Base-by-base conservation (phyloP, 2,888 invertebrate genomes). In the Chrysotoxum bicinctum region DNA sequence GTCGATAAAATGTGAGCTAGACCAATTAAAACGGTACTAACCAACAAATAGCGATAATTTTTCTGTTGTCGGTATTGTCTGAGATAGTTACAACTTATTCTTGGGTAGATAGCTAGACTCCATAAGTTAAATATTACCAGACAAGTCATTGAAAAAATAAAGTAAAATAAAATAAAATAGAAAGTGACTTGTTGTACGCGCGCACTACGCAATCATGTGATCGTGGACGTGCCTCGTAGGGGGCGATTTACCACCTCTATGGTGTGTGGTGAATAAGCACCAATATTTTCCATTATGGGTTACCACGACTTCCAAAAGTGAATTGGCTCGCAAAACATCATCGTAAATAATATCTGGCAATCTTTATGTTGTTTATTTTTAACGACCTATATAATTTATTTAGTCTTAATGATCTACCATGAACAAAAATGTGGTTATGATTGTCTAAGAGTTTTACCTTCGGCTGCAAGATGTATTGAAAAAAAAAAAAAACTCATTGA, bases 171-270 rank as follows among this genome's bases (percentile, higher is more conserved):
- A 72, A 56, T 50, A 72, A 81, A 81, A 81, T 81, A 81, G 76
- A 81, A 81, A 81, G 76, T 72, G 62, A 76, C 10, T 66, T 35
- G 19, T 35, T 76, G 35, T 62, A 68, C 70, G 30, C 43, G 64
- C 64, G 64, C 30, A 45, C 21, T 50, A 48, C 66, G 70, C 81
- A 81, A 70, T 40, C 80, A 66, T 75, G 68, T 80, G 75, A 81
- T 81, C 48, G 69, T 43, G 56, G 76, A 58, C 26, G 62, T 75
- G 68, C 37, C 30, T 77, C 50, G 80, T 74, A 80, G 74, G 79
- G 78, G 75, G 81, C 62, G 70, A 70, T 58, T 64, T 76, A 50
- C 69, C 70, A 45, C 64, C 64, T 70, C 69, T 75, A 69, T 74
- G 69, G n/a, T n/a, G n/a, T n/a, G n/a, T 37, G 80, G 45, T 62